Conservation (phyloP, 2,888 invertebrate species). For the Exocentrus adspersus region DNA sequence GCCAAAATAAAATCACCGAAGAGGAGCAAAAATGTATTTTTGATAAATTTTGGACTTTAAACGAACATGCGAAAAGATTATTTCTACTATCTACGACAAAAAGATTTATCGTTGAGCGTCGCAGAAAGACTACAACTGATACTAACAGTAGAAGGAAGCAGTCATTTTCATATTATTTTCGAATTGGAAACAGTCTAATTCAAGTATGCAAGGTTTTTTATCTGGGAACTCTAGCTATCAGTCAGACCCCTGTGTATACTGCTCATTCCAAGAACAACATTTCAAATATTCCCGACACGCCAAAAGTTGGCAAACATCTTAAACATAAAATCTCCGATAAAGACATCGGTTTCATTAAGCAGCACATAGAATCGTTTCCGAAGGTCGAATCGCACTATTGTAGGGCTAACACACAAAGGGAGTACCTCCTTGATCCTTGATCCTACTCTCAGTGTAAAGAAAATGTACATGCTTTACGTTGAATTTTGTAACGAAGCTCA, state of each 20-base stretch:
- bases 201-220: constrained; percentile 36
- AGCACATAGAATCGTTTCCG: constrained; percentile 31
- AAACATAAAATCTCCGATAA: constrained; percentile 23
- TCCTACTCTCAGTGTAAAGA: constrained; percentile 3
- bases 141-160: constrained; percentile 34
- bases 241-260: constrained; percentile 25
- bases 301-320: constrained; percentile 27
- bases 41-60: background rate
- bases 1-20: constrained; percentile 2
- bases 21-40: background rate
- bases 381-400: constrained; percentile 32
- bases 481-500: background rate
- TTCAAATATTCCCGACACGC: constrained; percentile 13
- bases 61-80: constrained; percentile 15
- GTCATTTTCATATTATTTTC: constrained; percentile 27
- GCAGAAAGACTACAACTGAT: constrained; percentile 31
- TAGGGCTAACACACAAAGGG: background rate
- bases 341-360: constrained; percentile 12
- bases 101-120: constrained; percentile 20
- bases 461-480: constrained; percentile 25
- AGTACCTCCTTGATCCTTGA: constrained; percentile 21
- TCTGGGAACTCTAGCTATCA: constrained; percentile 25
- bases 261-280: constrained; percentile 22
- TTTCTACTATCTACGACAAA: constrained; percentile 26
- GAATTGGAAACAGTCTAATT: constrained; percentile 26